phyloP scores from a whole-genome alignment of 2,113 vertebrate genomes.

The Spilogale gracilis region DNA sequence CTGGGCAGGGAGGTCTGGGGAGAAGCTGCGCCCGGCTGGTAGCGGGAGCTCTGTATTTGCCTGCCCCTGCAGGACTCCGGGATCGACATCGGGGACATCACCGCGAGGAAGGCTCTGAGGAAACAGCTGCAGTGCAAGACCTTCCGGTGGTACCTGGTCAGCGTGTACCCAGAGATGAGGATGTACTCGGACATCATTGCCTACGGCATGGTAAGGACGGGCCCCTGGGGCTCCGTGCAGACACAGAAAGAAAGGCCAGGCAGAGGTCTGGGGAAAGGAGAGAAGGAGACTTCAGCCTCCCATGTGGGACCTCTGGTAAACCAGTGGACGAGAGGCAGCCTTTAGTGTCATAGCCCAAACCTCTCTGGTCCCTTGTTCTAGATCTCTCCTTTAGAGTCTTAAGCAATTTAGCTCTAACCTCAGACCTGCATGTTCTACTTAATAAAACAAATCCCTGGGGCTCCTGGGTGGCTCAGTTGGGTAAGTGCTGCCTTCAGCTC shows the following conservation, averaged over 20 bases:
- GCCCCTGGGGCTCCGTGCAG: neutral
- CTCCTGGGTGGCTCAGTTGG: too few species aligned
- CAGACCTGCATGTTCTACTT: neutral
- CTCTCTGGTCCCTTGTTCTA: neutral
- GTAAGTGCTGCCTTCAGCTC: too few species aligned
- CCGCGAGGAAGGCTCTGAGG: constrained; percentile 95
- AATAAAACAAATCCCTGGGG: neutral
- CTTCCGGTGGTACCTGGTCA: constrained; percentile 99
- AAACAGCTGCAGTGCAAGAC: constrained; percentile 98
- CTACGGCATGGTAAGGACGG: constrained; percentile 95
- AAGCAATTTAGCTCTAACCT: neutral
- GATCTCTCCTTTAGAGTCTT: neutral
- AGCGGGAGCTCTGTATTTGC: constrained; percentile 6
- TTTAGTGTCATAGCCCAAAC: neutral
- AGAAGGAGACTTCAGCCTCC: neutral
- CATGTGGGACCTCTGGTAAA: neutral
- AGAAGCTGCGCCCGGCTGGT: neutral
- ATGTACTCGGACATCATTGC: constrained; percentile 97
- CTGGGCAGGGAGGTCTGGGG: neutral
- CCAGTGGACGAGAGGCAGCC: neutral
- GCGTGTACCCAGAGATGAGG: constrained; percentile 98
- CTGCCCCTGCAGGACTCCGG: constrained; percentile 92
- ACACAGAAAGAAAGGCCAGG: neutral
- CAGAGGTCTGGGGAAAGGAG: neutral
- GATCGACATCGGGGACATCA: constrained; percentile 98